Percentiles rank a stretch among this genome's conserved stretches.
Conservation (phyloP, 2,888 invertebrate genomes). For the Dexiosoma caninum region DNA sequence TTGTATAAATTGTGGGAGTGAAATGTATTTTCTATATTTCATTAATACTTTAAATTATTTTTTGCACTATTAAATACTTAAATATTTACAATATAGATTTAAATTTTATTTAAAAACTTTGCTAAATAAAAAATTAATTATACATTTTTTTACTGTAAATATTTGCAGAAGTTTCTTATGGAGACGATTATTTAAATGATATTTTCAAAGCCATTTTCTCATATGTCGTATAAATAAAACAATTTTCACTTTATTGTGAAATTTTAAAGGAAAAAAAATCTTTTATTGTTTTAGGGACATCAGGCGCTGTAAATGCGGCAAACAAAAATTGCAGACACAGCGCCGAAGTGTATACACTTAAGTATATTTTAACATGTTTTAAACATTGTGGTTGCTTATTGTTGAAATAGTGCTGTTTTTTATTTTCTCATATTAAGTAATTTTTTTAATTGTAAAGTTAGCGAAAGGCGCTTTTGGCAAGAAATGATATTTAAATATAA, state of each 20-base stretch:
- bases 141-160: neutral
- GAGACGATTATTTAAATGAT: neutral
- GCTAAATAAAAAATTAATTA: neutral
- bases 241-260: neutral
- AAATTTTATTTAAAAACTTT: neutral
- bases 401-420: neutral
- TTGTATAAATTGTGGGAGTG: slow-evolving; percentile 32
- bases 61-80: neutral
- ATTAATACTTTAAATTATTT: slow-evolving; percentile 13
- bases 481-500: neutral
- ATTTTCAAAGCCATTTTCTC: neutral
- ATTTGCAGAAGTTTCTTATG: neutral
- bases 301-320: neutral
- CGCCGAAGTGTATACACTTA: neutral
- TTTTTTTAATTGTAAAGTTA: neutral
- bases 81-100: neutral
- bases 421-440: neutral
- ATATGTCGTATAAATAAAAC: neutral
- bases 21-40: slow-evolving; percentile 23
- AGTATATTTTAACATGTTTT: neutral
- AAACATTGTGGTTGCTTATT: neutral
- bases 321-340: neutral
- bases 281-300: neutral
- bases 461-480: neutral
- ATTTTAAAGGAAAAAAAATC: neutral